phyloP scores from a whole-genome alignment of 2,888 invertebrate genomes.

The Anarsia innoxiella region DNA sequence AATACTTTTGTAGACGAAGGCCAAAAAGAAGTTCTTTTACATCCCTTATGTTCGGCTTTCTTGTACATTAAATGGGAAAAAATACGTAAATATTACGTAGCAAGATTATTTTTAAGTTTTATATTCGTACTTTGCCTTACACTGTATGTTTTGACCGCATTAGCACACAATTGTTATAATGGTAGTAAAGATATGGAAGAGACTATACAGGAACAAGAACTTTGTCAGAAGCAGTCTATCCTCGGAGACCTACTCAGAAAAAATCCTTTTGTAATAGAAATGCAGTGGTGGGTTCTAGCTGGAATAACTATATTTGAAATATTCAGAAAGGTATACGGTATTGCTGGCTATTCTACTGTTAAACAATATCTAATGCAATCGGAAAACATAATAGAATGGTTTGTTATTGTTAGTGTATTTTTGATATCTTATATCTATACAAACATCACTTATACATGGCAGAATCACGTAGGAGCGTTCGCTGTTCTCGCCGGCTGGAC shows the following conservation, averaged over 20 bases:
- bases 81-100: conserved; percentile 90
- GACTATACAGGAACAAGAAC: conserved; percentile 81
- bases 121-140: conserved; percentile 88
- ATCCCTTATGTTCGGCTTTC: conserved; percentile 91
- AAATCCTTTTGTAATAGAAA: conserved; percentile 85
- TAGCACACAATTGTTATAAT: conserved; percentile 90
- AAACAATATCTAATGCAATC: conserved; percentile 88
- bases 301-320: conserved; percentile 87
- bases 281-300: conserved; percentile 89
- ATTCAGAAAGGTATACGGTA: conserved; percentile 86
- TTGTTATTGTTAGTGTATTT: conserved; percentile 88
- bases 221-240: conserved; percentile 86
- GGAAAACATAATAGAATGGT: conserved; percentile 92
- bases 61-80: conserved; percentile 93
- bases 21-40: conserved; percentile 89
- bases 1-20: conserved; percentile 92
- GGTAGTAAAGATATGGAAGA: conserved; percentile 85
- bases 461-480: conserved; percentile 90
- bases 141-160: conserved; percentile 85
- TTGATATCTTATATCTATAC: conserved; percentile 88
- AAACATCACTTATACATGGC: conserved; percentile 84
- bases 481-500: conserved; percentile 91
- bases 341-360: conserved; percentile 87
- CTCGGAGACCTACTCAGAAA: conserved; percentile 83
- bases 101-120: conserved; percentile 84